Evolutionary conservation across 2,888 invertebrate genomes (phyloP).

Genomic region (Loripinus fragilis): DNA sequence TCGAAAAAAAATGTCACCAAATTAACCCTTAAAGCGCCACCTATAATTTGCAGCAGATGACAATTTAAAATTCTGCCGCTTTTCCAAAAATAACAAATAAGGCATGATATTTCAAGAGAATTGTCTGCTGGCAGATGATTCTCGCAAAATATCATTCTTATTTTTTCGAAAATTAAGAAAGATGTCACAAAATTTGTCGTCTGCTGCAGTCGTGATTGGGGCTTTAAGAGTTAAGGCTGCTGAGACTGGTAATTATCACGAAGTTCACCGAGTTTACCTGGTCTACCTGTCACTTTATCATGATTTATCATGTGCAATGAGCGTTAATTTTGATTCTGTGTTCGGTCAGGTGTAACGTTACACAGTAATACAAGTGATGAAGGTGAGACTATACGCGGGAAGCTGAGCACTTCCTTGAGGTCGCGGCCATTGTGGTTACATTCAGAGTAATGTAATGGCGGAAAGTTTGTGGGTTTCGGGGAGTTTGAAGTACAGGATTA

Average conservation of each 20-base stretch:
- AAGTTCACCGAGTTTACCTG: background rate
- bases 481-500: background rate
- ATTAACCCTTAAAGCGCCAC: no score
- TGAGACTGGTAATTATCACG: background rate
- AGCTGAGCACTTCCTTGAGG: conserved; percentile 3
- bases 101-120: no score
- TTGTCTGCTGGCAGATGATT: no score
- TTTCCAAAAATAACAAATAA: no score
- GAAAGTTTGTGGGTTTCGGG: background rate
- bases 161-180: no score
- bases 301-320: conserved; percentile 11
- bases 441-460: background rate
- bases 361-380: background rate
- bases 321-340: conserved; percentile 14
- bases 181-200: no score
- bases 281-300: conserved; percentile 14
- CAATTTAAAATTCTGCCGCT: no score
- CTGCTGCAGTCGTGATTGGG: no score
- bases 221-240: background rate
- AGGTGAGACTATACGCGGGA: background rate
- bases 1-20: no score
- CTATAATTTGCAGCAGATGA: no score
- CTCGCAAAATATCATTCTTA: no score
- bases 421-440: conserved; percentile 14
- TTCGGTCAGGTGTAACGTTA: background rate